Conservation (phyloP, 2,888 invertebrate genomes). For the Drosophila ezoana region DNA sequence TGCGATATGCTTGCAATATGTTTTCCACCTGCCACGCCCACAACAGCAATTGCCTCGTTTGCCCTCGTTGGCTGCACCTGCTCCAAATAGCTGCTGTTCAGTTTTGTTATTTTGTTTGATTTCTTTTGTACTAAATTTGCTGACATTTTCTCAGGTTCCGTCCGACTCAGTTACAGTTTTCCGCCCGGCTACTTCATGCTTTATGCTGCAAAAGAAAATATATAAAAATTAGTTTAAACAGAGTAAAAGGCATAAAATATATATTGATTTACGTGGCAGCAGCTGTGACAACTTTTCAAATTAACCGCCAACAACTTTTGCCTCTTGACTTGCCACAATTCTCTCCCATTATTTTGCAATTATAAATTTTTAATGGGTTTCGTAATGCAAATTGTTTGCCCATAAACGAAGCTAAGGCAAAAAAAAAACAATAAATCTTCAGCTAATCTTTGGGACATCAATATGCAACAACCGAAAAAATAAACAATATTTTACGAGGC, state of each 20-base stretch:
- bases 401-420: slow-evolving; percentile 39
- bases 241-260: not conserved
- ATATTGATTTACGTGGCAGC: slow-evolving; percentile 11
- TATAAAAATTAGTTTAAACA: not conserved
- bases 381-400: slow-evolving; percentile 63
- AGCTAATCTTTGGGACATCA: slow-evolving; percentile 18
- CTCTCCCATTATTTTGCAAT: slow-evolving; percentile 66
- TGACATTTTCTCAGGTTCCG: slow-evolving; percentile 65
- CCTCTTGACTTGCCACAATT: slow-evolving; percentile 13
- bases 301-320: slow-evolving; percentile 46
- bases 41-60: slow-evolving; percentile 1
- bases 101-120: slow-evolving; percentile 39
- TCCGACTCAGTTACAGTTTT: slow-evolving; percentile 24
- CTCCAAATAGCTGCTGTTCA: slow-evolving; percentile 33
- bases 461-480: not conserved
- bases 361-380: slow-evolving; percentile 69
- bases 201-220: slow-evolving; percentile 14
- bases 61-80: slow-evolving; percentile 11
- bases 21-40: slow-evolving; percentile 30
- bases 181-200: slow-evolving; percentile 1
- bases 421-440: slow-evolving; percentile 38
- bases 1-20: slow-evolving; percentile 80
- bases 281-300: slow-evolving; percentile 53
- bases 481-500: not conserved
- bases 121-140: slow-evolving; percentile 73